Percentiles rank a stretch among this genome's conserved stretches.
Conservation (phyloP, 2,797 vertebrate genomes). For the Poecilia wingei region DNA sequence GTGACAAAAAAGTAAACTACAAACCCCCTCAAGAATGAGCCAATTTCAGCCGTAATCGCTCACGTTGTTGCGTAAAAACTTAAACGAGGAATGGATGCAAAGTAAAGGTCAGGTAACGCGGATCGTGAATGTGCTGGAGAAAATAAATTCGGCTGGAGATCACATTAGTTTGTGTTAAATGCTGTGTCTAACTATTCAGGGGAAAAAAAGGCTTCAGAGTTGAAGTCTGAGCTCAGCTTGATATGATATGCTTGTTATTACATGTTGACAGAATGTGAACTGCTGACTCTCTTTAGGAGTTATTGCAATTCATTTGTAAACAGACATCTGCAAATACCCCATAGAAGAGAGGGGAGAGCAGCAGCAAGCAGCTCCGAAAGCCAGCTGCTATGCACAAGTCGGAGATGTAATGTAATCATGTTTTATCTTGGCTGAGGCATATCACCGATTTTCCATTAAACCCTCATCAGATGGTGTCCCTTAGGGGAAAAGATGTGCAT, state of each 20-base stretch:
- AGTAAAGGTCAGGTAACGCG: background rate
- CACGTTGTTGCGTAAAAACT: background rate
- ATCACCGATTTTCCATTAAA: background rate
- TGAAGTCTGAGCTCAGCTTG: background rate
- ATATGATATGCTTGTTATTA: constrained; percentile 5
- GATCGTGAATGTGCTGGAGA: background rate
- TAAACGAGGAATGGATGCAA: background rate
- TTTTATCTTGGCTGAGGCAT: background rate
- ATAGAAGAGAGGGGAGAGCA: background rate
- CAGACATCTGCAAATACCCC: background rate
- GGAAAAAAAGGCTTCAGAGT: background rate
- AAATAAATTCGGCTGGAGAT: background rate
- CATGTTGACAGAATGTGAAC: background rate
- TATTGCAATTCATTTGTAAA: background rate
- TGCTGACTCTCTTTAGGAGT: background rate
- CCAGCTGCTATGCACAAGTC: background rate
- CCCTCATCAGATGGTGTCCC: background rate
- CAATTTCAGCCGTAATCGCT: background rate
- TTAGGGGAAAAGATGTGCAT: background rate
- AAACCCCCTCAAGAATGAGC: background rate
- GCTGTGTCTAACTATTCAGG: background rate
- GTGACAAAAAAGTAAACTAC: background rate
- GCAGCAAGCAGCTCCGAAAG: background rate
- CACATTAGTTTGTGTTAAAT: background rate
- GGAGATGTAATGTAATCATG: background rate